A percentile compares a stretch with the other conserved stretches of the same genome.
Evolutionary conservation across 2,113 vertebrate genomes (phyloP).

Genomic region (Labeo catla): DNA sequence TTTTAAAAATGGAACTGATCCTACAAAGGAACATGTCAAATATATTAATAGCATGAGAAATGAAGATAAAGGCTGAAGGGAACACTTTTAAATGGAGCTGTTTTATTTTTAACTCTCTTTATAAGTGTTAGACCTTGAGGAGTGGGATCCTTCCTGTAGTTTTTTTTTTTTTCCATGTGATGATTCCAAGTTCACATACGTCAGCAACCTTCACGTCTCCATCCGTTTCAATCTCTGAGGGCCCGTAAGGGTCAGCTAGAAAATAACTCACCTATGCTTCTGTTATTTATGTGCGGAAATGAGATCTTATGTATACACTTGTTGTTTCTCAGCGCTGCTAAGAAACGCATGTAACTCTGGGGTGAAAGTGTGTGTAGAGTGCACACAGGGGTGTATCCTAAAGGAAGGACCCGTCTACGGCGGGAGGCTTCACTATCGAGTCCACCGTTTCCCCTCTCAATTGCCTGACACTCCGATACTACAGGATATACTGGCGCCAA

Average conservation of each 20-base stretch:
- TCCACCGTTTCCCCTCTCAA: slow-evolving; percentile 31
- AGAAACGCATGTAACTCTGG: slow-evolving; percentile 64
- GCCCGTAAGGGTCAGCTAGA: slow-evolving; percentile 13
- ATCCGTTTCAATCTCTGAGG: slow-evolving; percentile 27
- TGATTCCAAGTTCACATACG: neutral
- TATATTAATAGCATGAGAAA: slow-evolving; percentile 9
- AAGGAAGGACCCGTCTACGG: slow-evolving; percentile 16
- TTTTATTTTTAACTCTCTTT: slow-evolving; percentile 37
- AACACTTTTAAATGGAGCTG: neutral
- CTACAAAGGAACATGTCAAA: neutral
- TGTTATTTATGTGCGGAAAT: slow-evolving; percentile 17
- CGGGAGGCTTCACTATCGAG: slow-evolving; percentile 46
- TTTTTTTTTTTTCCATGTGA: slow-evolving; percentile 15
- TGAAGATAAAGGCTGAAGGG: neutral
- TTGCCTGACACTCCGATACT: slow-evolving; percentile 19
- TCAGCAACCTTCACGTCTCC: neutral
- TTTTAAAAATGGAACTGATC: neutral
- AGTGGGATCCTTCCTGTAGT: slow-evolving; percentile 20
- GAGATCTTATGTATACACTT: slow-evolving; percentile 46
- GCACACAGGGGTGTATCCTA: slow-evolving; percentile 64
- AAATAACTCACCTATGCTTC: neutral
- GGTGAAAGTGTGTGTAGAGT: slow-evolving; percentile 60
- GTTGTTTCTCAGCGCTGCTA: slow-evolving; percentile 71
- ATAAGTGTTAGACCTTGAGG: slow-evolving; percentile 24
- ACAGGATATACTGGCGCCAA: slow-evolving; percentile 59